Evolutionary conservation across 1,140 invertebrate genomes (phyloP), one percentile per base, ranked within the genome.

Genomic region (Bombus ignitus): DNA sequence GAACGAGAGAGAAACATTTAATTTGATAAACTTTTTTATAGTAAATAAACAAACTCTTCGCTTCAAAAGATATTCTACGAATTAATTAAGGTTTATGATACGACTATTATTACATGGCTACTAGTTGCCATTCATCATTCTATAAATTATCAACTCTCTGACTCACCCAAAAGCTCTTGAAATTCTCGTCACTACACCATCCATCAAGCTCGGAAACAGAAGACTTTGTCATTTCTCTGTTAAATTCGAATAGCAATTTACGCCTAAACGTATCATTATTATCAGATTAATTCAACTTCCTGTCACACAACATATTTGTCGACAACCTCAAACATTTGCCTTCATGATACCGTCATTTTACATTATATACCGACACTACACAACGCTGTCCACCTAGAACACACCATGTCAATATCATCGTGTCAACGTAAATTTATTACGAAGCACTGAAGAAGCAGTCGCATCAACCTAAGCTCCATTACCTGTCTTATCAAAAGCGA

Each of bases 251-350:
- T 25, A 32, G 25, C 44, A 25, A 12, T 18, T 28, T 25, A 39
- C 5, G 0, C 13, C 53, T 22, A 59, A 76, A 39, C 53, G 28
- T 39, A 42, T 22, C 53, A 1, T 53, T 28, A 3, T 35, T 13
- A 77, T 77, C 57, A 32, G 9, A 77, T 77, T 62, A 42, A 62
- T 62, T 39, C 75, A 77, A 62, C 75, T 62, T 62, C 13, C 35
- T 2, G 37, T 39, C 35, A 6, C 15, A 1, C 37, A 18, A 37
- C 37, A 39, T 62, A 77, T 59, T 39, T 62, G 57, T 39, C 57
- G 13, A 59, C 47, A 59, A 18, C 9, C 10, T 53, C 53, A 76
- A 76, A 76, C 53, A 76, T 57, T 57, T 37, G 35, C 32, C 25
- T 1, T 6, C 25, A 18, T 39, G 53, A 59, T 59, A 39, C 74